Conservation (phyloP, 2,888 invertebrate species). For the Tetranychus piercei region DNA sequence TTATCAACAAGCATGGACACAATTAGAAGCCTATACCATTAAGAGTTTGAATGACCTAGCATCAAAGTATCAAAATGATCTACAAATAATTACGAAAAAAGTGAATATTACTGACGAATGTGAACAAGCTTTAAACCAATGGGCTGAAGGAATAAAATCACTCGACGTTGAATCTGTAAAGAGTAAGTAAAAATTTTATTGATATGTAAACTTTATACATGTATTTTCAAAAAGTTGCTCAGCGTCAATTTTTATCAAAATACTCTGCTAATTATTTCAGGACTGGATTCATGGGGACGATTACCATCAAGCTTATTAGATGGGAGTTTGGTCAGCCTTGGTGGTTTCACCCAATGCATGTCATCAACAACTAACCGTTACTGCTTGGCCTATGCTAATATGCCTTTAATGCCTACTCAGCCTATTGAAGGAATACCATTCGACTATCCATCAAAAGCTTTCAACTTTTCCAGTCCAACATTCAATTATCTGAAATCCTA, state of each 20-base stretch:
- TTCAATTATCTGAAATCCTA: not conserved
- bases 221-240: not conserved
- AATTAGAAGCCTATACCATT: not conserved
- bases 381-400: not conserved
- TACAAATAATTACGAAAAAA: not conserved
- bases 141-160: not conserved
- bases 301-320: not conserved
- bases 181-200: not conserved
- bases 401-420: not conserved
- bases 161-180: not conserved
- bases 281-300: conserved; percentile 6
- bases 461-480: not conserved
- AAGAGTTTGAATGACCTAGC: not conserved
- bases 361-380: conserved; percentile 4
- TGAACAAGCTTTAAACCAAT: not conserved
- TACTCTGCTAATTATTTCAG: not conserved
- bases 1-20: conserved; percentile 1
- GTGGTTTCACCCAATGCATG: conserved; percentile 5
- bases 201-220: not conserved
- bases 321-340: not conserved
- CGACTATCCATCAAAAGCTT: not conserved
- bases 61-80: not conserved
- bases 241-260: not conserved
- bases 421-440: not conserved
- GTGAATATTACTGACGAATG: not conserved